phyloP scores from a whole-genome alignment of 1,140 invertebrate genomes.

The Drosophila insularis region DNA sequence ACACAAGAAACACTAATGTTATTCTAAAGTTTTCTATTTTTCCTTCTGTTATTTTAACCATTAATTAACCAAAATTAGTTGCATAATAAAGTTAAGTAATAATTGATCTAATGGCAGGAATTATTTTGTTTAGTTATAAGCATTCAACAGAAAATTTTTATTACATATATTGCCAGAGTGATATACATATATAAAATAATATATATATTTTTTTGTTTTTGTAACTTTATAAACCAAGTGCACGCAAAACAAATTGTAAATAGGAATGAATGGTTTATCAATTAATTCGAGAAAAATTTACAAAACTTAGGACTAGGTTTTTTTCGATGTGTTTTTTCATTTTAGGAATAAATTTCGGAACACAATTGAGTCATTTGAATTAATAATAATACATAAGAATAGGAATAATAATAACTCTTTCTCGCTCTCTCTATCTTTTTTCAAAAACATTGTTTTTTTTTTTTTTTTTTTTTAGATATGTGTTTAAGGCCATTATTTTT shows the following conservation, averaged over 20 bases:
- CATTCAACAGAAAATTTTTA: slow-evolving; percentile 69
- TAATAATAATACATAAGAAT: slow-evolving; percentile 6
- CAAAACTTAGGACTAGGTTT: slow-evolving; percentile 59
- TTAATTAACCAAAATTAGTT: too few species aligned
- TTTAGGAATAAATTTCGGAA: slow-evolving; percentile 69
- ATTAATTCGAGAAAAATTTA: slow-evolving; percentile 47
- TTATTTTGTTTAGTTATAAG: slow-evolving; percentile 8
- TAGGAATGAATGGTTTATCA: slow-evolving; percentile 69
- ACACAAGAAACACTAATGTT: too few species aligned
- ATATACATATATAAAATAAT: slow-evolving; percentile 15
- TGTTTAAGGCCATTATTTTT: slow-evolving; percentile 36
- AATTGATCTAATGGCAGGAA: too few species aligned
- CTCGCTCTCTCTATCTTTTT: not conserved
- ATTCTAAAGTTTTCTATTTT: too few species aligned
- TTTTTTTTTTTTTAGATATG: slow-evolving; percentile 2
- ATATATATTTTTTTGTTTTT: slow-evolving; percentile 31
- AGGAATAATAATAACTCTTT: not conserved
- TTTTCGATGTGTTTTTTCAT: slow-evolving; percentile 28
- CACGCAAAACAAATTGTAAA: slow-evolving; percentile 67
- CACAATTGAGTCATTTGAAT: slow-evolving; percentile 39
- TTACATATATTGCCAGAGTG: slow-evolving; percentile 52
- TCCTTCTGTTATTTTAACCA: too few species aligned
- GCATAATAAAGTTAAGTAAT: too few species aligned
- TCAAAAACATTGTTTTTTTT: not conserved
- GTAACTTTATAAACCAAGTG: slow-evolving; percentile 43